A percentile compares a stretch with the other conserved stretches of the same genome.
phyloP scores from a whole-genome alignment of 2,888 invertebrate species.

The Melolontha melolontha region DNA sequence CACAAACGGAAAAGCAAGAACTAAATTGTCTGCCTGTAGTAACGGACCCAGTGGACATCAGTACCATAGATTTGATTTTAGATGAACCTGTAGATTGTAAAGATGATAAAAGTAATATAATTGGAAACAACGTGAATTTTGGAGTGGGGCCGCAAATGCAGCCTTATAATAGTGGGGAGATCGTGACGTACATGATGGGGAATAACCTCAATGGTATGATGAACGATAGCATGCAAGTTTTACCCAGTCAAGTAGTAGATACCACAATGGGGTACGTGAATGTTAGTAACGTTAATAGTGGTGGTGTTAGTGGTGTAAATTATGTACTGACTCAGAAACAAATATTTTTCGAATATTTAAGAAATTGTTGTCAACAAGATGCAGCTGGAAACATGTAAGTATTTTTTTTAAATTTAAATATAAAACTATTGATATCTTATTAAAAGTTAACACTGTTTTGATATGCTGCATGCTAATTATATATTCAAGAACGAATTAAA shows the following conservation, averaged over 20 bases:
- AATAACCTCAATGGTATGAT: constrained; percentile 8
- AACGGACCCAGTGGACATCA: neutral
- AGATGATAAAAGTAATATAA: neutral
- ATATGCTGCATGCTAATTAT: too few relatives aligned
- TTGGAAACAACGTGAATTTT: constrained; percentile 17
- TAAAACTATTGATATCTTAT: too few relatives aligned
- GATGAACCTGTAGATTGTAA: constrained; percentile 1
- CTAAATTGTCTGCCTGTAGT: too few relatives aligned
- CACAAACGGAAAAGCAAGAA: constrained; percentile 22
- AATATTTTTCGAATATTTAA: constrained; percentile 30
- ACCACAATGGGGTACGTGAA: constrained; percentile 3
- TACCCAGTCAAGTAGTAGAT: constrained; percentile 7
- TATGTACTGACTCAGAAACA: constrained; percentile 1
- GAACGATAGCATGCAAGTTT: neutral
- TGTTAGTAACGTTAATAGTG: neutral
- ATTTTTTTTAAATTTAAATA: too few relatives aligned
- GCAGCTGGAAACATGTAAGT: constrained; percentile 42
- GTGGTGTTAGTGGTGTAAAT: neutral
- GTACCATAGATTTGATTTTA: neutral
- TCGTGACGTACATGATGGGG: constrained; percentile 12
- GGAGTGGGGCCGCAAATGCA: constrained; percentile 20
- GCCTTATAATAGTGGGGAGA: constrained; percentile 4
- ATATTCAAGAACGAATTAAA: too few relatives aligned
- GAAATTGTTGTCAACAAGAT: constrained; percentile 27
- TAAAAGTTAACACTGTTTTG: too few relatives aligned